Percentiles rank a stretch among this genome's conserved stretches.
These are phyloP conservation scores for Rhineura floridana DNA, from an alignment of 2,113 vertebrate species.

Conservation along the genomic window DNA sequence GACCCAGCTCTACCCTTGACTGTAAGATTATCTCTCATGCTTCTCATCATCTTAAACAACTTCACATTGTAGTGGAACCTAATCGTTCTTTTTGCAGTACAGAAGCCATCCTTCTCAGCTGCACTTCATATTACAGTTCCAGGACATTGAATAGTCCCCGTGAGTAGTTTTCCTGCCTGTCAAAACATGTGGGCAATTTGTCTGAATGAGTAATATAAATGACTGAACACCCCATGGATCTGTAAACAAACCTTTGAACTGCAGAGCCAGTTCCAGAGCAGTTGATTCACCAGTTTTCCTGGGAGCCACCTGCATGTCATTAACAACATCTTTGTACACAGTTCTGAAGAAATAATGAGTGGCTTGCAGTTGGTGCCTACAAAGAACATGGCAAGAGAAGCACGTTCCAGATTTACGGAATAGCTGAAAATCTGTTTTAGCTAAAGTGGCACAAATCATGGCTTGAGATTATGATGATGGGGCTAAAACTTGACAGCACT, in stretches of 20 bases:
- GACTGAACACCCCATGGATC: background rate
- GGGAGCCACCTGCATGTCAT: background rate
- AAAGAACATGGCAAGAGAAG: background rate
- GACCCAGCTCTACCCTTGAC: background rate
- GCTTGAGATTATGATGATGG: background rate
- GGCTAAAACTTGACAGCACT: background rate
- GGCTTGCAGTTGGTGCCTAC: background rate
- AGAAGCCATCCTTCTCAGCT: background rate
- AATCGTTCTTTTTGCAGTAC: background rate
- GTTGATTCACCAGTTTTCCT: background rate
- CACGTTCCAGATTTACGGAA: background rate
- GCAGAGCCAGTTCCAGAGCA: background rate
- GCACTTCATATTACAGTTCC: background rate
- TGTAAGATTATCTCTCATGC: background rate
- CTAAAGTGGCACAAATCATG: background rate
- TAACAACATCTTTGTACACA: background rate
- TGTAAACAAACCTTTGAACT: constrained; percentile 4
- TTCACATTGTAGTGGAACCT: background rate
- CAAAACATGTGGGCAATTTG: constrained; percentile 3
- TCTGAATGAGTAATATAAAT: constrained; percentile 12
- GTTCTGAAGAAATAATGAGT: background rate
- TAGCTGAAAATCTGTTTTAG: background rate
- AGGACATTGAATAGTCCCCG: background rate
- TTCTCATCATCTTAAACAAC: background rate
- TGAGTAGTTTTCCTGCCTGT: background rate